Evolutionary conservation across 2,888 invertebrate species (phyloP).

Genomic region (Sarcophaga carnaria): DNA sequence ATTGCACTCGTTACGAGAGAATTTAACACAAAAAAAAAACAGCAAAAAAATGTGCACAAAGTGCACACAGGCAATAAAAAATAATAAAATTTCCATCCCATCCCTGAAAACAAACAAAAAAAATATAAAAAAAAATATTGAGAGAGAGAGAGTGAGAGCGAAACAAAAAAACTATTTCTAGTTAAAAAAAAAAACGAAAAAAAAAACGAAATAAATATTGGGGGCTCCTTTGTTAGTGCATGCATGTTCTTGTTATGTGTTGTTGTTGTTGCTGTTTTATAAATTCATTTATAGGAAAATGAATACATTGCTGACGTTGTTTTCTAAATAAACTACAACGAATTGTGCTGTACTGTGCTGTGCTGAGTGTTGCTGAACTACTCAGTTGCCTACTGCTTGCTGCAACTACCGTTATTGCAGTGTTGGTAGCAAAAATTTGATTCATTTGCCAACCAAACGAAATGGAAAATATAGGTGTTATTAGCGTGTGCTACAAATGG

Average conservation of each 20-base stretch:
- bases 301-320: slow-evolving; percentile 36
- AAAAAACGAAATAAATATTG: background rate
- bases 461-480: too few relatives aligned
- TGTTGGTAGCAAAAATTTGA: slow-evolving; percentile 46
- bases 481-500: too few relatives aligned
- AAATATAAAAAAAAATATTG: too few relatives aligned
- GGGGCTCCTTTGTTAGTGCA: too few relatives aligned
- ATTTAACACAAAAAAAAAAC: slow-evolving; percentile 28
- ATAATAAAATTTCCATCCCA: slow-evolving; percentile 61
- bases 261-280: slow-evolving; percentile 35
- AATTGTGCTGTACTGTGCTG: too few relatives aligned
- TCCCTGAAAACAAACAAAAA: too few relatives aligned
- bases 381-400: slow-evolving; percentile 5
- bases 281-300: slow-evolving; percentile 55
- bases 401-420: slow-evolving; percentile 13
- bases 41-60: slow-evolving; percentile 51
- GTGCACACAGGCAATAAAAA: slow-evolving; percentile 62
- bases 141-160: too few relatives aligned
- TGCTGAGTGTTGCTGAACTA: too few relatives aligned
- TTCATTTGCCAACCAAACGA: slow-evolving; percentile 9
- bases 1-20: slow-evolving; percentile 51
- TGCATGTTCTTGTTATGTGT: background rate
- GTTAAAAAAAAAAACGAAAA: slow-evolving; percentile 17
- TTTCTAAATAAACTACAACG: slow-evolving; percentile 48
- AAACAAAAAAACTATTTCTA: slow-evolving; percentile 40